Percentiles rank a stretch among this genome's conserved stretches.
These are phyloP conservation scores for Cacoxenus indagator DNA, from an alignment of 2,888 invertebrate genomes.

Conservation along the genomic window DNA sequence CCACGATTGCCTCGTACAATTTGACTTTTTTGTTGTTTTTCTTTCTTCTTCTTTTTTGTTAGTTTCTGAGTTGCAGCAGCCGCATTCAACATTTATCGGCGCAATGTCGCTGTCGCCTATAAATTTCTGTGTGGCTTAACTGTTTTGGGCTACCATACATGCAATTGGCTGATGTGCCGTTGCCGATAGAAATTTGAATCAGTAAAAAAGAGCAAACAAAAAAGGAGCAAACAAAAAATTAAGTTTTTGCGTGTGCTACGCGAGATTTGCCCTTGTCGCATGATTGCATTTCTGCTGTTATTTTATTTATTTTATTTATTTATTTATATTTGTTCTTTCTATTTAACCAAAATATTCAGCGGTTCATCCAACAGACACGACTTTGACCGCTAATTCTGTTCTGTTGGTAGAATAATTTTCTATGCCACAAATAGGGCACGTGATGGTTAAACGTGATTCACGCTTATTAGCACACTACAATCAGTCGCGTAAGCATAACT, in stretches of 20 bases:
- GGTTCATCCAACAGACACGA: not conserved
- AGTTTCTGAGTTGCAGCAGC: not conserved
- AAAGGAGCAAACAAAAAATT: not conserved
- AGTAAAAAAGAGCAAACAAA: not conserved
- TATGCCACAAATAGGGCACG: not conserved
- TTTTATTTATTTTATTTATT: not conserved
- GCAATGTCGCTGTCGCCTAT: slow-evolving; percentile 11
- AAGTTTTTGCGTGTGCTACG: not conserved
- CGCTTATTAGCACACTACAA: not conserved
- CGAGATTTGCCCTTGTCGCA: slow-evolving; percentile 12
- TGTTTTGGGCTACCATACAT: slow-evolving; percentile 4
- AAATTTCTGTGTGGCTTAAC: not conserved
- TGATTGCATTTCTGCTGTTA: slow-evolving; percentile 3
- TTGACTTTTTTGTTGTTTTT: not conserved
- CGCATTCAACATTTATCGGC: slow-evolving; percentile 12
- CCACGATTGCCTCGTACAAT: not conserved
- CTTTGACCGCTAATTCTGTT: not conserved
- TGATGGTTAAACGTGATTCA: not conserved
- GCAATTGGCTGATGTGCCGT: not conserved
- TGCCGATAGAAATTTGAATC: too few species aligned
- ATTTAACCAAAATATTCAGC: not conserved
- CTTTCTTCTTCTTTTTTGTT: not conserved
- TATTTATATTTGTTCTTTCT: too few species aligned
- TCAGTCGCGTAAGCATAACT: not conserved
- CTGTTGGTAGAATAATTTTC: not conserved